phyloP scores from a whole-genome alignment of 2,888 invertebrate species.

The Bellardia pandia region DNA sequence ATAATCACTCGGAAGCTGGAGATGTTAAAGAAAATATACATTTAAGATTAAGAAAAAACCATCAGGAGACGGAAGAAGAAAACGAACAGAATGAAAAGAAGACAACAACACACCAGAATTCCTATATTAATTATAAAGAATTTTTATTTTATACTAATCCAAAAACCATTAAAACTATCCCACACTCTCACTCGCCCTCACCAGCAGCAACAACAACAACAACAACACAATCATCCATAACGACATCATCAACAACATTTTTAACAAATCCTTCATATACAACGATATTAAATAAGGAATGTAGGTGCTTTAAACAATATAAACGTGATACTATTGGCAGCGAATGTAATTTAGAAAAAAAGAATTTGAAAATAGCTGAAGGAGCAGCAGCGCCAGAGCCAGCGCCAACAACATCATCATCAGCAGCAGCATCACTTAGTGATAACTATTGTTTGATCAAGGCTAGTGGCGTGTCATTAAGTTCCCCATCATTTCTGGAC shows the following conservation, averaged over 20 bases:
- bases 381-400: slow-evolving; percentile 12
- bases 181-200: slow-evolving; percentile 45
- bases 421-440: slow-evolving; percentile 44
- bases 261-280: slow-evolving; percentile 77
- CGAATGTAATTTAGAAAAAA: slow-evolving; percentile 65
- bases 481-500: background rate
- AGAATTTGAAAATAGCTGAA: slow-evolving; percentile 47
- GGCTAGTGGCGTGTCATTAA: slow-evolving; percentile 4
- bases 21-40: slow-evolving; percentile 51
- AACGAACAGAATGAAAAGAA: slow-evolving; percentile 14
- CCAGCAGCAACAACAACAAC: slow-evolving; percentile 11
- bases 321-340: slow-evolving; percentile 80
- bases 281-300: slow-evolving; percentile 79
- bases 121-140: slow-evolving; percentile 66
- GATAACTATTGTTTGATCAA: slow-evolving; percentile 54
- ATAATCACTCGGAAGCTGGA: slow-evolving; percentile 56
- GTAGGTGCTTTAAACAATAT: slow-evolving; percentile 82
- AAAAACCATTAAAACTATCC: slow-evolving; percentile 59
- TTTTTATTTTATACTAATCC: slow-evolving; percentile 60
- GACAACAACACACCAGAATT: slow-evolving; percentile 41
- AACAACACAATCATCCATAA: background rate
- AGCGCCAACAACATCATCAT: no score
- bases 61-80: background rate
- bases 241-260: slow-evolving; percentile 26
- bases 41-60: slow-evolving; percentile 68